These are phyloP conservation scores for Strix uralensis DNA, from an alignment of 2,113 vertebrate species.

Conservation along the genomic window DNA sequence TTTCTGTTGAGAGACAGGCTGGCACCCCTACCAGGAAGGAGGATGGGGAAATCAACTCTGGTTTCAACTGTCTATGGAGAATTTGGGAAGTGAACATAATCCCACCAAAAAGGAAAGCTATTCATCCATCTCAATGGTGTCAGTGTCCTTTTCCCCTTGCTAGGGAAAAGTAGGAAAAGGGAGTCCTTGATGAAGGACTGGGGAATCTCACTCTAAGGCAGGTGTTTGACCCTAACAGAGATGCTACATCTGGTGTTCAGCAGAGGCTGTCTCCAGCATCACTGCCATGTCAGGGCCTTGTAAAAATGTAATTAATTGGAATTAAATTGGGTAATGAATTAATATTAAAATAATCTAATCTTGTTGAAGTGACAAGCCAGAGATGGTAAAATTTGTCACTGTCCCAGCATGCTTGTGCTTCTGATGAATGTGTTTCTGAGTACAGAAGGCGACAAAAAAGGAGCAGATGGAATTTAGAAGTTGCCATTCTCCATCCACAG, in stretches of 20 bases:
- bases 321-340: conserved; percentile 66
- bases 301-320: conserved; percentile 44
- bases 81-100: neutral
- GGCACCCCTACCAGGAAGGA: conserved; percentile 10
- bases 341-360: conserved; percentile 69
- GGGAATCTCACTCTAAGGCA: neutral
- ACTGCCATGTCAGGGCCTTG: neutral
- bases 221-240: neutral
- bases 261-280: neutral
- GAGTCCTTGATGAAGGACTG: neutral
- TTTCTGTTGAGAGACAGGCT: neutral
- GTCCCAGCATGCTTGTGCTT: conserved; percentile 18
- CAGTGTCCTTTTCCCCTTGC: neutral
- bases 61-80: conserved; percentile 11
- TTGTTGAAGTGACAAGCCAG: conserved; percentile 33
- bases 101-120: neutral
- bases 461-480: conserved; percentile 44
- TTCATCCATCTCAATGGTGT: neutral
- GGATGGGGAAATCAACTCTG: conserved; percentile 33
- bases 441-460: conserved; percentile 19
- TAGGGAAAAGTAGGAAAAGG: neutral
- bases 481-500: conserved; percentile 23
- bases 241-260: neutral
- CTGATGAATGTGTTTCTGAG: conserved; percentile 24
- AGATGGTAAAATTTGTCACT: conserved; percentile 49